A percentile compares a stretch with the other conserved stretches of the same genome.
Evolutionary conservation across 1,140 invertebrate genomes (phyloP).

Genomic region (Telenomus remus): DNA sequence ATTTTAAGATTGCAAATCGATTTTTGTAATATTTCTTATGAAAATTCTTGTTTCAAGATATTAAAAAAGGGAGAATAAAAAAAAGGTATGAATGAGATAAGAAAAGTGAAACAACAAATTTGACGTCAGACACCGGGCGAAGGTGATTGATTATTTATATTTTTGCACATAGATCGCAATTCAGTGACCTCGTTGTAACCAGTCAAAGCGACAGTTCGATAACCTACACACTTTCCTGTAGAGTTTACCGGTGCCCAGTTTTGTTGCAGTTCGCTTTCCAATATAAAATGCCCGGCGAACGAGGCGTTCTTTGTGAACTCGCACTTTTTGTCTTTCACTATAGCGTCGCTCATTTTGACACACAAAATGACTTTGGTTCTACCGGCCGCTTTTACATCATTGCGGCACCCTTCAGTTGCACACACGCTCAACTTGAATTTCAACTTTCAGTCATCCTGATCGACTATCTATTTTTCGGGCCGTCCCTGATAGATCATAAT

Average conservation of each 20-base stretch:
- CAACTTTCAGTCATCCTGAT: constrained; percentile 4
- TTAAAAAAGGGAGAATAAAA: no score
- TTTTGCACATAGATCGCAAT: constrained; percentile 53
- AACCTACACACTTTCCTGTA: constrained; percentile 48
- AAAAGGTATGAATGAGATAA: no score
- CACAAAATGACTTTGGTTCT: not conserved
- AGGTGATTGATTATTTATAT: constrained; percentile 27
- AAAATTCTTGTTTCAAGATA: no score
- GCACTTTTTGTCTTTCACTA: not conserved
- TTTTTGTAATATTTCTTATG: no score
- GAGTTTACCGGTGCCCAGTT: constrained; percentile 16
- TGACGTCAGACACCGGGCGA: constrained; percentile 1
- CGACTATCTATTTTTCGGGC: not conserved
- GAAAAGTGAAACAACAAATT: no score
- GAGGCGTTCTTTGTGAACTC: constrained; percentile 12
- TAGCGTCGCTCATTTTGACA: constrained; percentile 9
- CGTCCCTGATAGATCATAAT: not conserved
- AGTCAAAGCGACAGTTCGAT: constrained; percentile 52
- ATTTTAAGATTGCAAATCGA: no score
- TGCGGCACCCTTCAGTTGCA: not conserved
- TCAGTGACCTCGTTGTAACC: constrained; percentile 58
- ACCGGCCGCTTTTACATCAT: not conserved
- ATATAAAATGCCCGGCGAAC: constrained; percentile 27
- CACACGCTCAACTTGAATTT: constrained; percentile 3
- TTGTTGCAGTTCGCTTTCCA: constrained; percentile 47